Evolutionary conservation across 2,888 invertebrate species (phyloP).

Genomic region (Deladenus siricidicola): DNA sequence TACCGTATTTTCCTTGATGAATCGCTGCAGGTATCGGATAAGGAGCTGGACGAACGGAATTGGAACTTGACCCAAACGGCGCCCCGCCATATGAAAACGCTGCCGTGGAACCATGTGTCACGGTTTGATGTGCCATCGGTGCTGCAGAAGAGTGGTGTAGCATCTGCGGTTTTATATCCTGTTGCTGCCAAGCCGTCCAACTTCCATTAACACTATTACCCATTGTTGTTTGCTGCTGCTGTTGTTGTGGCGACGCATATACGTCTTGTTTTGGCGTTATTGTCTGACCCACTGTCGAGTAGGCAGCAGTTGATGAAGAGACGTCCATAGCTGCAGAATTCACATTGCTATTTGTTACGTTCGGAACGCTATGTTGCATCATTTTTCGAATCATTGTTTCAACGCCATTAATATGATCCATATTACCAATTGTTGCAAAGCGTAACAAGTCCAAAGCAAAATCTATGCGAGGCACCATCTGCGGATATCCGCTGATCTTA

Average conservation of each 20-base stretch:
- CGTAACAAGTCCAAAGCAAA: background rate
- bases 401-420: background rate
- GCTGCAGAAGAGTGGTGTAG: too few relatives aligned
- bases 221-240: background rate
- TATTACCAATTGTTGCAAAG: background rate
- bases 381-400: background rate
- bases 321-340: background rate
- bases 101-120: background rate
- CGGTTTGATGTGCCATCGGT: background rate
- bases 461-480: conserved; percentile 2
- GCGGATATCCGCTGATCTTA: background rate
- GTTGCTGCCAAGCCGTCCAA: too few relatives aligned
- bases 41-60: background rate
- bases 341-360: background rate
- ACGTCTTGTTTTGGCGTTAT: background rate
- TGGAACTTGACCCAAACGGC: background rate
- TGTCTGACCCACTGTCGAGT: background rate
- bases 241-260: background rate
- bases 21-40: background rate
- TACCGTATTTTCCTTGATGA: background rate
- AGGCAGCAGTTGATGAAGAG: background rate
- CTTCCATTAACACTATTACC: background rate
- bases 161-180: background rate
- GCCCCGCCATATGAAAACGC: background rate
- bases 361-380: background rate